Conservation (phyloP, 2,113 vertebrate species). For the Atrichornis clamosus region DNA sequence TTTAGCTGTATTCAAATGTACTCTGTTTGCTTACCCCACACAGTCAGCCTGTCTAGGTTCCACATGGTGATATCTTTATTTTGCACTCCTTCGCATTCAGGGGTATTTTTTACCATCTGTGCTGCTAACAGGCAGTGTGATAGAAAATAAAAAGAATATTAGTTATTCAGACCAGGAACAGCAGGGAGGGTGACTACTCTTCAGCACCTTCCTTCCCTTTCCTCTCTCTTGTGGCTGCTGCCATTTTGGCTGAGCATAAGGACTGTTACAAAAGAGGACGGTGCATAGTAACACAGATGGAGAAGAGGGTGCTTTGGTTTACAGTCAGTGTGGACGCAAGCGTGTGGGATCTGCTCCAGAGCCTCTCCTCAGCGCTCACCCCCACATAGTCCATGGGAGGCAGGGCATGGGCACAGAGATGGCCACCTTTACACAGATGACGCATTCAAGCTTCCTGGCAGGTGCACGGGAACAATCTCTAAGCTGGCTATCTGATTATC, state of each 20-base stretch:
- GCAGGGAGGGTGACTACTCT: neutral
- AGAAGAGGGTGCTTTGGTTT: neutral
- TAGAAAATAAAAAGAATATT: slow-evolving; percentile 26
- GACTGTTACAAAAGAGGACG: neutral
- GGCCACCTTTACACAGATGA: too few relatives aligned
- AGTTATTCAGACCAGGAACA: slow-evolving; percentile 18
- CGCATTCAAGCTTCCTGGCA: fast-evolving
- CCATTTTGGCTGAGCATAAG: neutral
- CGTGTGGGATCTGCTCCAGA: fast-evolving
- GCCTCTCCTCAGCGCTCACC: fast-evolving
- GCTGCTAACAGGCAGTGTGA: slow-evolving; percentile 33
- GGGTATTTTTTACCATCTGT: slow-evolving; percentile 53
- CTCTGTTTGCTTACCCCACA: slow-evolving; percentile 29
- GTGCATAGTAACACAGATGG: neutral
- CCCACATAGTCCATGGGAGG: fast-evolving
- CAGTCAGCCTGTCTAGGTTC: slow-evolving; percentile 20
- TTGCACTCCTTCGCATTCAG: neutral
- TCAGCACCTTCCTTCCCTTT: neutral
- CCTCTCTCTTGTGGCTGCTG: neutral
- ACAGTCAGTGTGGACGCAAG: too few relatives aligned
- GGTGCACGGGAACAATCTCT: fast-evolving
- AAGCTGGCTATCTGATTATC: fast-evolving
- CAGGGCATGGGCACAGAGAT: neutral
- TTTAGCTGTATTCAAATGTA: slow-evolving; percentile 22
- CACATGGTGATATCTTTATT: slow-evolving; percentile 45